Percentiles rank a stretch among this genome's conserved stretches.
phyloP scores from a whole-genome alignment of 2,888 invertebrate species.

The Heliconius hortense region DNA sequence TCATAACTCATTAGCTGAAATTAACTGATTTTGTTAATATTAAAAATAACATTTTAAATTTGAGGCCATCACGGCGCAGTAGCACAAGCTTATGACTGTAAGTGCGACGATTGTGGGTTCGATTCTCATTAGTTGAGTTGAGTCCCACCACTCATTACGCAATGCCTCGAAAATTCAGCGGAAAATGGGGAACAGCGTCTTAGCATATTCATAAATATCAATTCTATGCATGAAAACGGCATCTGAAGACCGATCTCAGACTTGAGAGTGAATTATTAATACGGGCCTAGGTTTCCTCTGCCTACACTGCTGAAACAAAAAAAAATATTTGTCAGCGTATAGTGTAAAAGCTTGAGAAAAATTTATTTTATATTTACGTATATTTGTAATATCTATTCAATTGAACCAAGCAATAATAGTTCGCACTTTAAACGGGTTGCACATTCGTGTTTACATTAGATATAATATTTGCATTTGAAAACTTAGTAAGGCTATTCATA shows the following conservation, averaged over 20 bases:
- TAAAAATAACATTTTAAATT: neutral
- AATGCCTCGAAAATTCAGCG: too few relatives aligned
- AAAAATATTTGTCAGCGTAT: neutral
- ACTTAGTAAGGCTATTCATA: slow-evolving; percentile 17
- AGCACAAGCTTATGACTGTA: neutral
- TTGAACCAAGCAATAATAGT: neutral
- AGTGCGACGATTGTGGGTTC: neutral
- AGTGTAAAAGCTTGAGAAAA: neutral
- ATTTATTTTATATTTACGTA: neutral
- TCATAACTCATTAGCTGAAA: slow-evolving; percentile 19
- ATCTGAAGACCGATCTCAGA: too few relatives aligned
- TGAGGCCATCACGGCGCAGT: neutral
- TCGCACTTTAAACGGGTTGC: slow-evolving; percentile 6
- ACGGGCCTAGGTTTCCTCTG: too few relatives aligned
- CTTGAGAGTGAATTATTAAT: too few relatives aligned
- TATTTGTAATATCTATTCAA: neutral
- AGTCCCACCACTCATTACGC: too few relatives aligned
- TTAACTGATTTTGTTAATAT: slow-evolving; percentile 17
- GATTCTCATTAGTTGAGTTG: neutral
- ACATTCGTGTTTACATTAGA: slow-evolving; percentile 16
- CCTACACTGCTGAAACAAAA: neutral
- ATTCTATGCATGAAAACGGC: too few relatives aligned
- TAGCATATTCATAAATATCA: too few relatives aligned
- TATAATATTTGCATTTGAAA: slow-evolving; percentile 21
- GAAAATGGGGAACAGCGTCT: too few relatives aligned